phyloP scores from a whole-genome alignment of 2,888 invertebrate genomes.

The Eupithecia abbreviata region DNA sequence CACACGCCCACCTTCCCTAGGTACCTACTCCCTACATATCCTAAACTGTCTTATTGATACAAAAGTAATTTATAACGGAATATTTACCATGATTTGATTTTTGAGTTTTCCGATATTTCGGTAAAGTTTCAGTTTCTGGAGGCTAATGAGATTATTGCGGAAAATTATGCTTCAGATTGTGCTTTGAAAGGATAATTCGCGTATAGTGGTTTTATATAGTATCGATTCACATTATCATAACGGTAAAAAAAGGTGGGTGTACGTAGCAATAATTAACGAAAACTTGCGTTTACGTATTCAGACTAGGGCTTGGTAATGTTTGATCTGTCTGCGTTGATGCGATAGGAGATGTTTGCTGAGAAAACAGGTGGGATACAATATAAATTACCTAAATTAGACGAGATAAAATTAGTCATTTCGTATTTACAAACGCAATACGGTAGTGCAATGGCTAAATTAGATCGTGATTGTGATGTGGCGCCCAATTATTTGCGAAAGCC shows the following conservation, averaged over 20 bases:
- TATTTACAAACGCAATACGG: conserved; percentile 28
- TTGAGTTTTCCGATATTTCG: too few relatives aligned
- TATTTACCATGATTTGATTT: too few relatives aligned
- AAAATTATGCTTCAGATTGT: too few relatives aligned
- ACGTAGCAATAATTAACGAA: background rate
- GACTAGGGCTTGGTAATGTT: conserved; percentile 22
- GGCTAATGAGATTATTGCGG: too few relatives aligned
- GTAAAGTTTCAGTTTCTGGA: too few relatives aligned
- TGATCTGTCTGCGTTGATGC: conserved; percentile 32
- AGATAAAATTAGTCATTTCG: conserved; percentile 39
- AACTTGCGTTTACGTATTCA: background rate
- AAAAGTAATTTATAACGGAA: too few relatives aligned
- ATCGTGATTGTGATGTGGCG: conserved; percentile 42
- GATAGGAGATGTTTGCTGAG: conserved; percentile 46
- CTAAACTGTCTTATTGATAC: too few relatives aligned
- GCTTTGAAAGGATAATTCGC: too few relatives aligned
- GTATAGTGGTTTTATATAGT: too few relatives aligned
- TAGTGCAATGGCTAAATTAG: conserved; percentile 42
- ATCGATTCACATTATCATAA: too few relatives aligned
- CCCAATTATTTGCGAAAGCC: conserved; percentile 36
- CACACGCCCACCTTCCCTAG: background rate
- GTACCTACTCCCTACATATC: too few relatives aligned
- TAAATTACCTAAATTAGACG: conserved; percentile 36
- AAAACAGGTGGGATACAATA: conserved; percentile 44
- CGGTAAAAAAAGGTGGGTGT: background rate